Base-by-base conservation (phyloP, 2,888 invertebrate species). In the Epinotia brunnichana region DNA sequence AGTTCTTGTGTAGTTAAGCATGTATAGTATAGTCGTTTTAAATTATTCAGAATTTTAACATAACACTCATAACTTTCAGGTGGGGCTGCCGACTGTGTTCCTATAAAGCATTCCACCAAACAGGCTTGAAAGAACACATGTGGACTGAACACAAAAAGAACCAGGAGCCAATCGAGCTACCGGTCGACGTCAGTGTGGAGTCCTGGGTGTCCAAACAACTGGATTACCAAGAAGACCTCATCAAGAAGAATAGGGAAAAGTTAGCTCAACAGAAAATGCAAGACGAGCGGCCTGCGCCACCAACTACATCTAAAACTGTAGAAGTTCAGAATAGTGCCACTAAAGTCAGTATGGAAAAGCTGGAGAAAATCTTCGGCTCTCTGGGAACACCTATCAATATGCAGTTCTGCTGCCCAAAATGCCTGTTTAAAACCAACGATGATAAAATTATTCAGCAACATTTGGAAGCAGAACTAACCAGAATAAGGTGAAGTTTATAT, bases 21-120 rank as follows among this genome's bases (percentile, higher is more conserved):
- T n/a, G n/a, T n/a, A n/a, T n/a, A n/a, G n/a, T n/a, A n/a, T 29
- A 29, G 7, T 29, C 29, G 5, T 48, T 13, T 0, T 48, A 0
- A 24, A 21, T 56, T 13, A 10, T 15, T 24, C 15, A 29, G n/a
- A 29, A 44, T 41, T 44, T 66, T 62, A 35, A 60, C 59, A 67
- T 54, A 48, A 19, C 67, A 15, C 51, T 59, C 69, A 75, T 81
- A 3, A n/a, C n/a, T 86, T 81, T 13, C 82, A 95, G 95, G 77
- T 95, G 94, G 93, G 90, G 91, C 19, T 96, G 96, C 79, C 90
- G 88, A 19, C 82, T 90, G 2, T 96, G 96, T 80, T 88, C 92
- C 0, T 95, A 94, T 79, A 93, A 93, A 75, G 94, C 94, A 0
- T 94, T 95, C 76, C 95, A 94, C 77, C 92, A 90, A 74, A 88